phyloP scores from a whole-genome alignment of 2,888 invertebrate genomes.

The Drosophila putrida region DNA sequence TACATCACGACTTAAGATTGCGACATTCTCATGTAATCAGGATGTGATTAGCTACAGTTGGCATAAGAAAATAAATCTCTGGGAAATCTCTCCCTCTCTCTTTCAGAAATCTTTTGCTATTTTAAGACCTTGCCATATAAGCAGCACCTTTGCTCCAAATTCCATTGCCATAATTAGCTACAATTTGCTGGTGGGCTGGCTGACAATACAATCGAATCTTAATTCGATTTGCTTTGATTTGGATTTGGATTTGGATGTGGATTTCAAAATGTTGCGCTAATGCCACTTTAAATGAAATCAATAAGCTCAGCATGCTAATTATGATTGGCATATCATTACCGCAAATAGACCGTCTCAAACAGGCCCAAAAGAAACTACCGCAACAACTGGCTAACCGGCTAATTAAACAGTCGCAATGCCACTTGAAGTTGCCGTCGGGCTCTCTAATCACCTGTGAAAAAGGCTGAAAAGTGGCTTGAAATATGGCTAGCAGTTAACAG shows the following conservation, averaged over 20 bases:
- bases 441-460: conserved; percentile 75
- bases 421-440: conserved; percentile 46
- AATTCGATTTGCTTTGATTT: conserved; percentile 49
- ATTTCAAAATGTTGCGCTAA: conserved; percentile 56
- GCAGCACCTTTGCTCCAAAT: conserved; percentile 51
- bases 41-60: conserved; percentile 63
- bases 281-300: conserved; percentile 73
- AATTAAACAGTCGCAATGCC: conserved; percentile 46
- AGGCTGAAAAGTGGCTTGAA: conserved; percentile 27
- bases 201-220: conserved; percentile 26
- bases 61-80: conserved; percentile 17
- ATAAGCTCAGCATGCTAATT: conserved; percentile 69
- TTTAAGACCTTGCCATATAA: conserved; percentile 34
- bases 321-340: conserved; percentile 79
- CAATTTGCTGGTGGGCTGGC: conserved; percentile 40
- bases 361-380: conserved; percentile 8
- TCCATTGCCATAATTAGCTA: conserved; percentile 55
- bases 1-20: conserved; percentile 51
- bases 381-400: conserved; percentile 29
- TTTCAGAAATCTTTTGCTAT: neutral
- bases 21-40: conserved; percentile 73
- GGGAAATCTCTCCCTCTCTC: conserved; percentile 3
- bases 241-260: conserved; percentile 42
- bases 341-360: conserved; percentile 38
- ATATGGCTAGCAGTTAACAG: conserved; percentile 10